These are phyloP conservation scores for Leiothrix lutea DNA, from an alignment of 2,113 vertebrate species.

Conservation along the genomic window DNA sequence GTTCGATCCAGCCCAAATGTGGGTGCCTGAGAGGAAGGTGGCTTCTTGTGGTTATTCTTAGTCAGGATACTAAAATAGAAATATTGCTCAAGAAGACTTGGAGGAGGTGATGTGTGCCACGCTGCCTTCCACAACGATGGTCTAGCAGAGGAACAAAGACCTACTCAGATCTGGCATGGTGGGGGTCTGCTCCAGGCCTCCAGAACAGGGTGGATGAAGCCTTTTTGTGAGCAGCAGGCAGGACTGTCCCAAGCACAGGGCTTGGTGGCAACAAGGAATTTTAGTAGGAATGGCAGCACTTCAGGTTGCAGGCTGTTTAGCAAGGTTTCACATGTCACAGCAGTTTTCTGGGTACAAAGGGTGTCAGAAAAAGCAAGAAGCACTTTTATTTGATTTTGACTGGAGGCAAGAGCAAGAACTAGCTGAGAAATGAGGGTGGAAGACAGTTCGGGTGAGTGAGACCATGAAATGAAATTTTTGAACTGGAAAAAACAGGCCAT, in stretches of 20 bases:
- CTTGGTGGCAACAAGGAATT: background rate
- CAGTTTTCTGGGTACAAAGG: background rate
- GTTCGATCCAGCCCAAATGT: background rate
- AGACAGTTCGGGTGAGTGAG: background rate
- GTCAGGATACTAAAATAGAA: background rate
- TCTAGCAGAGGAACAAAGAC: background rate
- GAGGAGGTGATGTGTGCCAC: background rate
- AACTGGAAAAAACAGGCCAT: background rate
- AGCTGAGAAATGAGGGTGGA: background rate
- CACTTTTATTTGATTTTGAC: background rate
- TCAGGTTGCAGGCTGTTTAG: background rate
- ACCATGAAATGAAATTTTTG: background rate
- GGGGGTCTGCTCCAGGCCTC: background rate
- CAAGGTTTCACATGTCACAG: background rate
- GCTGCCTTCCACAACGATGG: accelerated
- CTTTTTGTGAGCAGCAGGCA: background rate
- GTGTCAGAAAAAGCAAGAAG: background rate
- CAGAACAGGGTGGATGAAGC: background rate
- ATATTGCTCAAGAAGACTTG: background rate
- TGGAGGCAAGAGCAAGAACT: background rate
- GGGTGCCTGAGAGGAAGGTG: background rate
- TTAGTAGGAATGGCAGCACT: accelerated
- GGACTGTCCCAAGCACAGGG: background rate
- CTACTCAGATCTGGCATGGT: background rate
- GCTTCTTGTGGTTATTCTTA: background rate